phyloP scores from a whole-genome alignment of 2,113 vertebrate species.

The Isurus oxyrinchus region DNA sequence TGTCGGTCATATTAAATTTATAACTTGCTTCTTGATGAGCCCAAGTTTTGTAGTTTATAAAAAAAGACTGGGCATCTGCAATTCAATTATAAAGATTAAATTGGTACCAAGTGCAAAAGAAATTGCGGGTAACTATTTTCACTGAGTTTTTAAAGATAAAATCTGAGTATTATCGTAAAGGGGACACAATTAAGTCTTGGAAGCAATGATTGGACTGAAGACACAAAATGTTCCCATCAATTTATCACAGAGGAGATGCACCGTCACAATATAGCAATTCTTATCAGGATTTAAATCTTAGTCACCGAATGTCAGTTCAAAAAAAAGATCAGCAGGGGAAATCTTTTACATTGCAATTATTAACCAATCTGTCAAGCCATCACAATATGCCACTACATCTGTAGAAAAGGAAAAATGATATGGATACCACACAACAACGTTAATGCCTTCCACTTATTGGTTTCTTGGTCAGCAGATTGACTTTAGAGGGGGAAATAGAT shows the following conservation, averaged over 20 bases:
- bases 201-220: neutral
- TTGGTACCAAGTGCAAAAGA: neutral
- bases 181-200: neutral
- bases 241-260: neutral
- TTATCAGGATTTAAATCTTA: neutral
- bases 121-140: neutral
- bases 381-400: neutral
- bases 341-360: slow-evolving; percentile 13
- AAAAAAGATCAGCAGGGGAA: slow-evolving; percentile 10
- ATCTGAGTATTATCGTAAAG: neutral
- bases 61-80: neutral
- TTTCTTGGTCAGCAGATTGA: neutral
- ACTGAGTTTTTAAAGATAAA: neutral
- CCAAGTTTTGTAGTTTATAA: neutral
- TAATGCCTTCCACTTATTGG: neutral
- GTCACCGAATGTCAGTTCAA: neutral
- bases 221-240: neutral
- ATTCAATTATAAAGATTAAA: neutral
- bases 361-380: neutral
- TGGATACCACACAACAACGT: neutral
- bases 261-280: neutral
- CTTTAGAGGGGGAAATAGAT: neutral
- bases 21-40: neutral
- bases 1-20: neutral
- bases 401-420: neutral